Evolutionary conservation across 2,888 invertebrate species (phyloP), one percentile per base, ranked within the genome.

Genomic region (Clostera curtula): DNA sequence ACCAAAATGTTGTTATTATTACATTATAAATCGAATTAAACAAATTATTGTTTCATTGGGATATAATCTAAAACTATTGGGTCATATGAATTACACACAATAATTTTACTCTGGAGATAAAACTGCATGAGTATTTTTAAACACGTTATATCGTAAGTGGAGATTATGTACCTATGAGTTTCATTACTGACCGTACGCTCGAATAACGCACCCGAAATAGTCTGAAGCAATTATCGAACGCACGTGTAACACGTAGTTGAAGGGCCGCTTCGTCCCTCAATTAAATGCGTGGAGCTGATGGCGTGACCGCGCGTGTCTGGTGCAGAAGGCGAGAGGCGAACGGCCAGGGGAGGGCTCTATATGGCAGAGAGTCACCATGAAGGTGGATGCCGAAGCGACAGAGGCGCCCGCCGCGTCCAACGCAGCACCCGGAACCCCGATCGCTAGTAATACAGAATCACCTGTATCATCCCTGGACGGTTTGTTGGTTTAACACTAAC

Each of bases 391-490:
- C 48, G 76, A 79, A 48, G 64, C 65, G 40, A 63, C 56, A 54
- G 74, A 74, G 48, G 61, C 61, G 45, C 62, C 60, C 32, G 52
- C 64, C 49, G 56, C 66, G 51, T 56, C 64, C 52, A 49, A 52
- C 45, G 56, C 50, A 40, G 47, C 57, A 27, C 44, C 65, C 37
- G 56, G 59, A 45, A 66, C 69, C 29, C 58, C 64, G 52, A 61
- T 49, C 58, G 53, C 68, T 73, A 75, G 72, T 79, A 76, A 70
- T 68, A 75, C 73, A 46, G 76, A 75, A 45, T 77, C 80, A 49
- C 76, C 80, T 56, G 70, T 74, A 39, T 74, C 77, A 59, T 80
- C 75, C 50, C 51, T 75, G 50, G 77, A 77, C 68, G 79, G 80
- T 80, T 79, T 77, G 79, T 79, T 70, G 61, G 60, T 55, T 58